Base-by-base conservation (phyloP, 2,113 vertebrate species). In the Apeltes quadracus region DNA sequence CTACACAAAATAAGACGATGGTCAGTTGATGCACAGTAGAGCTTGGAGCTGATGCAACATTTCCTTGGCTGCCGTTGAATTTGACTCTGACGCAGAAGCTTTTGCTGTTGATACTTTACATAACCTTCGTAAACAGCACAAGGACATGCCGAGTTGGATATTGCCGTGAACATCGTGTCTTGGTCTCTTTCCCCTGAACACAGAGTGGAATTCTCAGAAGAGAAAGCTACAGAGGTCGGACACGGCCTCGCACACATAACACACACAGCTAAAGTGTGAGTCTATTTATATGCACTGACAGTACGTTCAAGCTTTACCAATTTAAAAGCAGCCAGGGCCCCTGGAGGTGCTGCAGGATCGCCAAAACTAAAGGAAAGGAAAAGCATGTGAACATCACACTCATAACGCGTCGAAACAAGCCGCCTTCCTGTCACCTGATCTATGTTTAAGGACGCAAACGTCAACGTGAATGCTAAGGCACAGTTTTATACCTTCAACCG, bases 271-370 rank as follows among this genome's bases (percentile, higher is more conserved):
- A 48, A 58, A 66, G 43, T 41, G 32, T 68, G 15, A 14, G 29
- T 50, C 78, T 87, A 83, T 86, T 79, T 79, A 61, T 72, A 50
- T 0, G 23, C 51, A 3, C 25, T 51, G 25, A 75, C 53, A 69
- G 54, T 25, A 18, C 22, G 16, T 56, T 56, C 13, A 18, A 11
- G 44, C 48, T 43, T 69, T 59, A 51, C 62, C 58, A 39, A 70
- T 61, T 75, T 73, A 57, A 56, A 83, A 54, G 32, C 20, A 23
- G 16, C 54, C 54, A 14, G 3, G 58, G 5, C 13, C 20, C 50
- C 66, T 64, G 10, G 29, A 23, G 57, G 18, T 10, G 5, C 3
- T 36, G 63, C 16, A 16, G 56, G 38, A 64, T 78, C 27, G 32
- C 23, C 51, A 14, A 1, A 44, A 56, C 1, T n/a, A 0, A 59